A percentile compares a stretch with the other conserved stretches of the same genome.
Evolutionary conservation across 2,888 invertebrate genomes (phyloP).

Genomic region (Sinopyrophorus schimmeli): DNA sequence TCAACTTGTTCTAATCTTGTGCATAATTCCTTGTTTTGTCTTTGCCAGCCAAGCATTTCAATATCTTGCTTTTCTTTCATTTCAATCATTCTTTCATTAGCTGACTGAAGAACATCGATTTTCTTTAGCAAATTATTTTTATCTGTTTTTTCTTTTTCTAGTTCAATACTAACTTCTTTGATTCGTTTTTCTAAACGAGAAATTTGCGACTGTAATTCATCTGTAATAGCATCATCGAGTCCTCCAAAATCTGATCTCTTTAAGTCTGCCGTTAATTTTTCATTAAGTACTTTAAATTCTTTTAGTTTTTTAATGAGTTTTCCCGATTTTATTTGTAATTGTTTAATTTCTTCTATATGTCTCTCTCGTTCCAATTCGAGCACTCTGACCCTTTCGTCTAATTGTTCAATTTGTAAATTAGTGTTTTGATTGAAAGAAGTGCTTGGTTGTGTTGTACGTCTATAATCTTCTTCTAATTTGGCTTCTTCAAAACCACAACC

Average conservation of each 20-base stretch:
- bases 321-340: constrained; percentile 70
- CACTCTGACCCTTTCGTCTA: constrained; percentile 63
- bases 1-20: constrained; percentile 65
- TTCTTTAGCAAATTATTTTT: constrained; percentile 70
- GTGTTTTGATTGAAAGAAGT: constrained; percentile 37
- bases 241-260: constrained; percentile 47
- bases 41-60: constrained; percentile 73
- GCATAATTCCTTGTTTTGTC: constrained; percentile 70
- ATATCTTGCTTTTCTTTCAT: constrained; percentile 81
- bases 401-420: constrained; percentile 56
- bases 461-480: constrained; percentile 56
- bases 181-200: constrained; percentile 67
- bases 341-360: constrained; percentile 65
- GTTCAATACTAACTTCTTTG: constrained; percentile 61
- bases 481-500: constrained; percentile 63
- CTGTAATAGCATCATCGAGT: constrained; percentile 77
- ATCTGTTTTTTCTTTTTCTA: constrained; percentile 66
- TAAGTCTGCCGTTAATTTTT: constrained; percentile 61
- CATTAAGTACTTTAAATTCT: constrained; percentile 74
- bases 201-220: constrained; percentile 75
- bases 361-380: constrained; percentile 63
- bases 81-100: constrained; percentile 77
- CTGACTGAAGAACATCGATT: constrained; percentile 72
- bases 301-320: constrained; percentile 85
- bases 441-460: constrained; percentile 41